Percentiles rank a stretch among this genome's conserved stretches.
phyloP scores from a whole-genome alignment of 2,113 vertebrate species.

The Calypte anna region DNA sequence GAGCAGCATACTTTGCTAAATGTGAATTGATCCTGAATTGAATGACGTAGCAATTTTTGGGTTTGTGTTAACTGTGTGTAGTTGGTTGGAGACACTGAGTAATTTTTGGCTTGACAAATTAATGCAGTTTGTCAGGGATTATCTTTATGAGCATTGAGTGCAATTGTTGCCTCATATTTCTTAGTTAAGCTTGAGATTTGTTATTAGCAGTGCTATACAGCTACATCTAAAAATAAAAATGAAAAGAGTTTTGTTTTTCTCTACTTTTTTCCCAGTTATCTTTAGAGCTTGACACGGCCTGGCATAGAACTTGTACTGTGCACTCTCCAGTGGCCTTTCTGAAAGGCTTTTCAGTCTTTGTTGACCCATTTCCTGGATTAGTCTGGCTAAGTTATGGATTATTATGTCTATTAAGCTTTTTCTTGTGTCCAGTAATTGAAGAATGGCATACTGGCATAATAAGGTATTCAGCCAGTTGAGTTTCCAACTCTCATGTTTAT shows the following conservation, averaged over 20 bases:
- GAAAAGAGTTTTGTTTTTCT: constrained; percentile 57
- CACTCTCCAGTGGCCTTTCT: constrained; percentile 55
- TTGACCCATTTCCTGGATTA: constrained; percentile 68
- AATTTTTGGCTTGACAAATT: background rate
- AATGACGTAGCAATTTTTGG: rapidly evolving
- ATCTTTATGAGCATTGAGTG: background rate
- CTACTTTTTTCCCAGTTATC: constrained; percentile 1
- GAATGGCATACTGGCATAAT: constrained; percentile 22
- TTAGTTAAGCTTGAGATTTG: background rate
- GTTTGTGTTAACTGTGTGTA: background rate
- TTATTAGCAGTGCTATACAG: background rate
- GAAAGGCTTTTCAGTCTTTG: constrained; percentile 56
- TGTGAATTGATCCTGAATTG: background rate
- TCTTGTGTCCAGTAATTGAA: constrained; percentile 41
- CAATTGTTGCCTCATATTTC: background rate
- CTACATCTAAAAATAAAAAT: constrained; percentile 58
- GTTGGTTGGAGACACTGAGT: background rate
- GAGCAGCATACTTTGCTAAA: background rate
- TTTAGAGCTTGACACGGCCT: constrained; percentile 41
- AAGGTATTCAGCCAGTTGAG: background rate
- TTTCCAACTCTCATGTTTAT: background rate
- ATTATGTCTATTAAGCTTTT: constrained; percentile 62
- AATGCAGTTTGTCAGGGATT: background rate
- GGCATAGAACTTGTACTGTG: constrained; percentile 34
- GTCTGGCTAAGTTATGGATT: constrained; percentile 56